Conservation (phyloP, 1,140 invertebrate genomes). For the Eupeodes corollae region DNA sequence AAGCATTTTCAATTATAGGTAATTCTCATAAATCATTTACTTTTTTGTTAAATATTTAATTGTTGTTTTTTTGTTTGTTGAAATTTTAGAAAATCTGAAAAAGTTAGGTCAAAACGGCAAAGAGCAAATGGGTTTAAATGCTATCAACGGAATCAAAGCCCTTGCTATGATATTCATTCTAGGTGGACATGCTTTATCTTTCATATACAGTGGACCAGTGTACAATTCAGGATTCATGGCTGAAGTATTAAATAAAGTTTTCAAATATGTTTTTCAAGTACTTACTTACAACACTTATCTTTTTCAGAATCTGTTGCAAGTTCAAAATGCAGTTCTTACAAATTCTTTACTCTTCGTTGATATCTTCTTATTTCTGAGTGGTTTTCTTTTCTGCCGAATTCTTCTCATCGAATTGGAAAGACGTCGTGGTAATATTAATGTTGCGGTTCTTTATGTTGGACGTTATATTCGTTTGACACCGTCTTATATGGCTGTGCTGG, state of each 20-base stretch:
- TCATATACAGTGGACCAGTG: slow-evolving; percentile 50
- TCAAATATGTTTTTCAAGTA: slow-evolving; percentile 9
- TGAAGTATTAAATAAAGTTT: slow-evolving; percentile 37
- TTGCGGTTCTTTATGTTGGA: slow-evolving; percentile 47
- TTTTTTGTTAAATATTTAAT: slow-evolving; percentile 21
- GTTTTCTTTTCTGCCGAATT: slow-evolving; percentile 51
- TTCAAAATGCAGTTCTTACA: slow-evolving; percentile 42
- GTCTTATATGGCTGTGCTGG: slow-evolving; percentile 53
- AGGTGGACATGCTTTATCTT: slow-evolving; percentile 49
- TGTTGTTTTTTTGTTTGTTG: slow-evolving; percentile 49
- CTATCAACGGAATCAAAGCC: slow-evolving; percentile 52
- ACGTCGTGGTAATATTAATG: slow-evolving; percentile 46
- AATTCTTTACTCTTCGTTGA: slow-evolving; percentile 55
- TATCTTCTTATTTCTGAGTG: slow-evolving; percentile 53
- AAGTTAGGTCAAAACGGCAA: slow-evolving; percentile 40
- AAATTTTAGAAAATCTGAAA: slow-evolving; percentile 47
- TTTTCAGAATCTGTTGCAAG: slow-evolving; percentile 6
- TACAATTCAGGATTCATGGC: slow-evolving; percentile 49
- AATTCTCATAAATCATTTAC: too few species aligned
- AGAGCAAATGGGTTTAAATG: slow-evolving; percentile 47
- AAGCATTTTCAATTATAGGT: slow-evolving; percentile 18
- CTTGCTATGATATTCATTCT: slow-evolving; percentile 53
- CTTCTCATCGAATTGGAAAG: slow-evolving; percentile 53
- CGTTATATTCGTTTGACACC: slow-evolving; percentile 60
- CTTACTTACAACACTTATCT: not conserved